These are phyloP conservation scores for Ichneumoninae sp. DNA, from an alignment of 2,888 invertebrate genomes.

Conservation along the genomic window DNA sequence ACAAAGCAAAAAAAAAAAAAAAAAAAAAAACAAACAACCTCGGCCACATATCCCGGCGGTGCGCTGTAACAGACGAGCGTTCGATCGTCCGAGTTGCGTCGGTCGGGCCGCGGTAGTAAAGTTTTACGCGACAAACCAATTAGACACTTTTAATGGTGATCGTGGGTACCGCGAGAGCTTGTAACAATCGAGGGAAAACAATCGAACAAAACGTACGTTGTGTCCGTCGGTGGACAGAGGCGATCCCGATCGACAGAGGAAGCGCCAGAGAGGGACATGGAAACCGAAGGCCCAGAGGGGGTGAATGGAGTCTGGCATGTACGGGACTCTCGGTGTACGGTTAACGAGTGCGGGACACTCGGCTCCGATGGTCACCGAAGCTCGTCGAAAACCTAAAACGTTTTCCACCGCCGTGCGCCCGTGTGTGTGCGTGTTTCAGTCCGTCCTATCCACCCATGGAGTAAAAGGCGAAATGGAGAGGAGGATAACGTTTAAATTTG, in stretches of 20 bases:
- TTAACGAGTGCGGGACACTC: conserved; percentile 64
- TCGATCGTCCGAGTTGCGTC: conserved; percentile 1
- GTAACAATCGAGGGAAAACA: conserved; percentile 76
- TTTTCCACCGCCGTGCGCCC: conserved; percentile 37
- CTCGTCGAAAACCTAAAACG: conserved; percentile 58
- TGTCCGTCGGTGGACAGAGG: conserved; percentile 21
- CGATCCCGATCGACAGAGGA: conserved; percentile 10
- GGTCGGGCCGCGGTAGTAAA: conserved; percentile 29
- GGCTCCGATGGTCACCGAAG: conserved; percentile 44
- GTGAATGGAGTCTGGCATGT: conserved; percentile 45
- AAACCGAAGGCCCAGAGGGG: conserved; percentile 33
- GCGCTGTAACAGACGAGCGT: neutral
- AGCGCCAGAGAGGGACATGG: neutral
- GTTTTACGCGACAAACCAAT: conserved; percentile 75
- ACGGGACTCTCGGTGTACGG: conserved; percentile 35
- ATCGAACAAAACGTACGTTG: conserved; percentile 59
- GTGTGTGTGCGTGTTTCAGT: conserved; percentile 20
- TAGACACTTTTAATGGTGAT: conserved; percentile 74
- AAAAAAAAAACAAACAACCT: neutral
- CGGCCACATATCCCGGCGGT: neutral
- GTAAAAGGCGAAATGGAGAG: conserved; percentile 58
- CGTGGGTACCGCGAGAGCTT: conserved; percentile 63
- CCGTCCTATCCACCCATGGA: neutral
- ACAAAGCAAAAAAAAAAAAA: neutral
- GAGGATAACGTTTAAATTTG: conserved; percentile 77